Evolutionary conservation across 2,797 vertebrate species (phyloP).

Genomic region (Chelonia mydas): DNA sequence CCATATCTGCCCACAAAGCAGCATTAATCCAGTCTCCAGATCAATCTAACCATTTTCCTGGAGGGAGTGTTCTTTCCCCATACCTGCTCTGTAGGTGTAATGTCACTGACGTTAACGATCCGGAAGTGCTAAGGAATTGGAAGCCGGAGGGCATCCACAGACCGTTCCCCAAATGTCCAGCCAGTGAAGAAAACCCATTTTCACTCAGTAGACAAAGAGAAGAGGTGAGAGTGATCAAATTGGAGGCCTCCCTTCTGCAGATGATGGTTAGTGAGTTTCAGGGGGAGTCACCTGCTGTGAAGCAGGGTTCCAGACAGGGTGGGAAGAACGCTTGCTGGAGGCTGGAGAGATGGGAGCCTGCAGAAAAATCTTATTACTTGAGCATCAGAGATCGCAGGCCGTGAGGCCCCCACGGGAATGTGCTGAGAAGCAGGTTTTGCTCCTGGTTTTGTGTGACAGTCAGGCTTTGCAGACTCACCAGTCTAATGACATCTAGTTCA

Average conservation of each 20-base stretch:
- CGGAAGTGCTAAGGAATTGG: neutral
- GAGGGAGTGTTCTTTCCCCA: neutral
- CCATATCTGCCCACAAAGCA: neutral
- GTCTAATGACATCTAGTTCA: neutral
- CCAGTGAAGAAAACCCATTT: neutral
- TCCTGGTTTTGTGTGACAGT: neutral
- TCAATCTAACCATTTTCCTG: neutral
- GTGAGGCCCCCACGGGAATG: fast-evolving
- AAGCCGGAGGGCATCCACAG: neutral
- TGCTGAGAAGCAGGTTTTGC: neutral
- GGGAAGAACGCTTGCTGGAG: neutral
- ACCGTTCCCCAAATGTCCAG: neutral
- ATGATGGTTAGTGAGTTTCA: neutral
- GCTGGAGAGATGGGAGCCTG: neutral
- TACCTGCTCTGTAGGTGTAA: neutral
- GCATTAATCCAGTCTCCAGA: neutral
- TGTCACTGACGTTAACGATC: neutral
- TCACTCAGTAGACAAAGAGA: neutral
- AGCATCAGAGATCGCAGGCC: fast-evolving
- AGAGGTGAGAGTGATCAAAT: neutral
- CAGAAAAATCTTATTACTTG: fast-evolving
- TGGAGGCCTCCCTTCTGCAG: neutral
- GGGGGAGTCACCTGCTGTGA: neutral
- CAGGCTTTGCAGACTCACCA: fast-evolving
- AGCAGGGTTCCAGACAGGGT: neutral